phyloP scores from a whole-genome alignment of 2,888 invertebrate species.

The Dryococelus australis region DNA sequence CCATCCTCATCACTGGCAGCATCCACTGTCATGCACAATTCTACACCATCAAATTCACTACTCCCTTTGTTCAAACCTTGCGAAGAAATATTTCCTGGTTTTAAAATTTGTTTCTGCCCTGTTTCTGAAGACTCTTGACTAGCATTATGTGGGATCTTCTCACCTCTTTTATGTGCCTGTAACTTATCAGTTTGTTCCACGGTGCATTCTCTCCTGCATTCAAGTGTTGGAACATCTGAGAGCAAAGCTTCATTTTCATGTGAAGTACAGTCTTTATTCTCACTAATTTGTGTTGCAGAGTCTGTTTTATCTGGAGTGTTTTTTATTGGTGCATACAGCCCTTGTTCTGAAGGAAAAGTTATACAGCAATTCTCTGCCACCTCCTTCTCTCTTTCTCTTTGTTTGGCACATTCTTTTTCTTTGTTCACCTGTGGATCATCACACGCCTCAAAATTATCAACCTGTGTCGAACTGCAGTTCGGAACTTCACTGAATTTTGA shows the following conservation, averaged over 20 bases:
- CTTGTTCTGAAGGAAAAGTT: not conserved
- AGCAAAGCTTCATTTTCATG: not conserved
- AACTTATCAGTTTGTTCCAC: not conserved
- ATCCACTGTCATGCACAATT: not conserved
- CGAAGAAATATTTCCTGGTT: not conserved
- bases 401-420: not conserved
- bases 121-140: not conserved
- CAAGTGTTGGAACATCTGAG: not conserved
- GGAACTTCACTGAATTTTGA: no score
- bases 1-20: not conserved
- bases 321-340: not conserved
- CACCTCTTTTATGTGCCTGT: not conserved
- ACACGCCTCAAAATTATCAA: not conserved
- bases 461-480: not conserved
- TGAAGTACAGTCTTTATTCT: not conserved
- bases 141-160: not conserved
- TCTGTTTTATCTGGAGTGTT: not conserved
- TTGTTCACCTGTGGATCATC: not conserved
- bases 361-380: not conserved
- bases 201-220: not conserved
- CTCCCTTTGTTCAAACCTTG: not conserved
- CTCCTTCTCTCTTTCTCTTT: not conserved
- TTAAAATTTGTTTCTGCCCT: not conserved
- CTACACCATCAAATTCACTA: not conserved
- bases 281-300: not conserved